Base-by-base conservation (phyloP, 2,113 vertebrate species). In the Macaca nemestrina region DNA sequence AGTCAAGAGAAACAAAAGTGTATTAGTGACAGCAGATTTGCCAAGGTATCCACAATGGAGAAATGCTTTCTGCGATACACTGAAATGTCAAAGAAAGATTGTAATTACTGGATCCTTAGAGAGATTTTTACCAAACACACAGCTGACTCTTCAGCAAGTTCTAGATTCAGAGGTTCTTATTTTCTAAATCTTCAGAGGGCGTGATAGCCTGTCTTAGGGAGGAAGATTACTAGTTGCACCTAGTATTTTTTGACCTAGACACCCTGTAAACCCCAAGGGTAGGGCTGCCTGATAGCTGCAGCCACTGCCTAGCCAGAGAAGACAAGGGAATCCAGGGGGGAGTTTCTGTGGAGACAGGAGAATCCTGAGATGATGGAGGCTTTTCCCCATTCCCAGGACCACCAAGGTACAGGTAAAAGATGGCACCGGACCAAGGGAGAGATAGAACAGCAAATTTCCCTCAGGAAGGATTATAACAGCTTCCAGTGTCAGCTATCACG, bases 361-460 rank as follows among this genome's bases (percentile, higher is more conserved):
- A 3, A 40, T 13, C 14, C 23, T 8, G 0, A 40, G 35, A 43
- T 1, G 2, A 10, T 8, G n/a, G 5, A 55, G 72, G 22, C n/a
- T 8, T 67, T 48, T 84, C 10, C 10, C 30, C 16, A 86, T 70
- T 50, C 23, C 6, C 8, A 30, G 9, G 18, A 23, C 27, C 20
- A 48, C 20, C 23, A 8, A 30, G 3, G 10, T 4, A 0, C 13
- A 52, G 30, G 17, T 30, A 78, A 30, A 52, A 84, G 45, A 78
- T 35, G 43, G 6, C 17, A 32, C 45, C n/a, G 20, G 52, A 38
- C 3, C 2, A 16, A 43, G 35, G 11, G 50, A 67, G 17, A 72
- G 55, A 75, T 0, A 23, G 55, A 55, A 52, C 61, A 68, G 43
- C 25, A 20, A 68, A 25, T 16, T 80, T 22, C 35, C 25, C 35